These are phyloP conservation scores for Anomalospiza imberbis DNA, from an alignment of 2,797 vertebrate genomes.

Conservation along the genomic window DNA sequence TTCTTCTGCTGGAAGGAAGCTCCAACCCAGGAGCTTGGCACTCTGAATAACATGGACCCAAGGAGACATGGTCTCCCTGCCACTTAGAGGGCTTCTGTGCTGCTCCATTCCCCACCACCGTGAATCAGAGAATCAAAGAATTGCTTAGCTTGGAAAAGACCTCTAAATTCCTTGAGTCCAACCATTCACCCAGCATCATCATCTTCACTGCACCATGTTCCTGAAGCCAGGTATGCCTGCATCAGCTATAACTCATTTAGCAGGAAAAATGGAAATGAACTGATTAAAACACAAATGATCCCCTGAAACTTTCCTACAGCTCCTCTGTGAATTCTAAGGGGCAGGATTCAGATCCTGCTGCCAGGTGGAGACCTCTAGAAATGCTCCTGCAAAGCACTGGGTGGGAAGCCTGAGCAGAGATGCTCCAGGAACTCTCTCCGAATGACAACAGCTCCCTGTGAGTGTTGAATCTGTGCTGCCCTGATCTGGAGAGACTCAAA, in stretches of 20 bases:
- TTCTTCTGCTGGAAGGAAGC: background rate
- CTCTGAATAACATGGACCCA: background rate
- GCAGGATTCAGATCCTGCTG: background rate
- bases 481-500: background rate
- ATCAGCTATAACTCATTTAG: background rate
- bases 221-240: background rate
- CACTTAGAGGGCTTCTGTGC: background rate
- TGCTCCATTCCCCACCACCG: accelerated
- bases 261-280: background rate
- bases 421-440: background rate
- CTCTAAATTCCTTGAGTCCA: background rate
- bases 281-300: background rate
- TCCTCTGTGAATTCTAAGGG: background rate
- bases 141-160: background rate
- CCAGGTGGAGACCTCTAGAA: background rate
- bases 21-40: background rate
- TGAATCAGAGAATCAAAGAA: background rate
- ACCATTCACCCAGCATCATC: background rate
- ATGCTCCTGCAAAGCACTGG: background rate
- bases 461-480: background rate
- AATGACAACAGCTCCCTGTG: background rate
- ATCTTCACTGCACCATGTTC: background rate
- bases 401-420: background rate
- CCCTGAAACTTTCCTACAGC: background rate
- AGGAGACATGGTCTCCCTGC: background rate